These are phyloP conservation scores for Eretmodus cyanostictus DNA, from an alignment of 2,113 vertebrate genomes.

Conservation along the genomic window DNA sequence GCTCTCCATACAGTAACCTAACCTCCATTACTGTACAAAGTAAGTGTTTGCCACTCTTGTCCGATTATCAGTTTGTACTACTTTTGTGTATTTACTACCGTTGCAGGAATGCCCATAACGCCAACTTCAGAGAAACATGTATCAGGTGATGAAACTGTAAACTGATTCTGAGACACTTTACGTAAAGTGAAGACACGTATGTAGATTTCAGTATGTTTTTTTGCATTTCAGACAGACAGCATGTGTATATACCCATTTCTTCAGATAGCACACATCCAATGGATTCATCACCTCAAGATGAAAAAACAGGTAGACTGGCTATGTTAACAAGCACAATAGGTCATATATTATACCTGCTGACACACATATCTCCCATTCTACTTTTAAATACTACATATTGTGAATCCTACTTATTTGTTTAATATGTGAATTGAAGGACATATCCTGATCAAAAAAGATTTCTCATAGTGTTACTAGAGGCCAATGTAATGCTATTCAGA, in stretches of 20 bases:
- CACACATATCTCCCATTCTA: background rate
- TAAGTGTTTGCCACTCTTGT: background rate
- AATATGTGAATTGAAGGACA: too few relatives aligned
- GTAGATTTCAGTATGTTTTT: background rate
- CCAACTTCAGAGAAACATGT: background rate
- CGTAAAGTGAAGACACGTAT: rapidly evolving
- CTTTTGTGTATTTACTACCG: background rate
- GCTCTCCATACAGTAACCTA: background rate
- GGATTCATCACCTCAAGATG: background rate
- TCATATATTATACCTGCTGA: background rate
- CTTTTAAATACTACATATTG: too few relatives aligned
- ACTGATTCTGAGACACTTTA: background rate
- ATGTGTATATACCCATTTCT: background rate
- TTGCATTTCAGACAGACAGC: background rate
- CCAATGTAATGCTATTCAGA: rapidly evolving
- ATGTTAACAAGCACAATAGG: background rate
- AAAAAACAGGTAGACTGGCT: background rate
- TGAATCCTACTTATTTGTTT: too few relatives aligned
- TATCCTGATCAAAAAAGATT: too few relatives aligned
- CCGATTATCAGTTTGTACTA: background rate
- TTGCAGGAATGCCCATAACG: background rate
- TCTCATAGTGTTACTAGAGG: too few relatives aligned
- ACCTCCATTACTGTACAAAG: background rate
- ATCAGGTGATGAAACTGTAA: background rate
- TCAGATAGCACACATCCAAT: background rate